Evolutionary conservation across 2,888 invertebrate genomes (phyloP).

Genomic region (Julus scandinavius): DNA sequence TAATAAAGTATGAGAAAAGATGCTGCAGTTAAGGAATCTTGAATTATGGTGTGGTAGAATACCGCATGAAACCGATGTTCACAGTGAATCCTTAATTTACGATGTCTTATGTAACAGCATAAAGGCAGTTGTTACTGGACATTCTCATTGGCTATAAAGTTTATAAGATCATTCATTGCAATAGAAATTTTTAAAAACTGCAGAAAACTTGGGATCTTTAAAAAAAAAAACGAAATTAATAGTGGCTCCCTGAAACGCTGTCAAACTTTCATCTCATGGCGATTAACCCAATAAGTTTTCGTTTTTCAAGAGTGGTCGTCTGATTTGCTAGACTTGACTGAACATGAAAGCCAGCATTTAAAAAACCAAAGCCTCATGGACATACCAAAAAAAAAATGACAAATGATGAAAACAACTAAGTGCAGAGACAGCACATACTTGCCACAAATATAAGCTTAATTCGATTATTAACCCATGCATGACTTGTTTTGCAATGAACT

Average conservation of each 20-base stretch:
- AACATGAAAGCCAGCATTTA: background rate
- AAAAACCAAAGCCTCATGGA: background rate
- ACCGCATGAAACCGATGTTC: too few relatives aligned
- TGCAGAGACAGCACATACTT: background rate
- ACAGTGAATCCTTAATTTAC: too few relatives aligned
- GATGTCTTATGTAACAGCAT: too few relatives aligned
- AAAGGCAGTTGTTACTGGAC: too few relatives aligned
- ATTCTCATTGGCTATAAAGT: too few relatives aligned
- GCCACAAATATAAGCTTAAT: background rate
- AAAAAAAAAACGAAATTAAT: background rate
- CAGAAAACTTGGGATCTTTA: too few relatives aligned
- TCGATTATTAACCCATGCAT: background rate
- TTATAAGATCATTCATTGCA: too few relatives aligned
- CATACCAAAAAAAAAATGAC: background rate
- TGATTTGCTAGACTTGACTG: background rate
- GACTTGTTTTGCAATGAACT: background rate
- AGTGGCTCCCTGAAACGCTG: background rate
- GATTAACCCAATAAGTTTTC: background rate
- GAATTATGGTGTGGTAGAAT: background rate
- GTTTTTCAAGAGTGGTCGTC: background rate
- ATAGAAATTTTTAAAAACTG: too few relatives aligned
- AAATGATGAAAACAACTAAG: background rate
- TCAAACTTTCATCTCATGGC: background rate
- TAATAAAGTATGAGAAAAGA: background rate
- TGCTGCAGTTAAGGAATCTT: background rate